Conservation (phyloP, 2,797 vertebrate species). For the Bradypus variegatus region DNA sequence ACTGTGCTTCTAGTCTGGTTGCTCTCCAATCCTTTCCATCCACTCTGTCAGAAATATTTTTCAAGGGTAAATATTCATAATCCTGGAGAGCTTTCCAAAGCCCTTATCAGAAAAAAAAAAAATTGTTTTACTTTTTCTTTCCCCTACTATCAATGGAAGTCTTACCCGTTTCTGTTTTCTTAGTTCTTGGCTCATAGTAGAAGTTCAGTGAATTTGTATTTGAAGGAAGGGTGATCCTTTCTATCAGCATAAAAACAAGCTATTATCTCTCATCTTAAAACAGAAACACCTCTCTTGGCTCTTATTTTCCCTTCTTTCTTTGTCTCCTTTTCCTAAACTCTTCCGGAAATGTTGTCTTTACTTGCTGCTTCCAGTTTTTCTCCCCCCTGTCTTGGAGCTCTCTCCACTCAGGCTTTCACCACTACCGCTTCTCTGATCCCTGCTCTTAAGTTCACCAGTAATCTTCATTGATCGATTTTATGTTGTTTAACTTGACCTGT, state of each 20-base stretch:
- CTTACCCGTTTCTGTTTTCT: not conserved
- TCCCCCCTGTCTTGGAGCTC: not conserved
- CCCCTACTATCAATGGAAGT: not conserved
- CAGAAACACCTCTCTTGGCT: too few species aligned
- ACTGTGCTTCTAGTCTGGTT: not conserved
- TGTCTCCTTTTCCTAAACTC: not conserved
- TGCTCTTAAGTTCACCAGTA: not conserved
- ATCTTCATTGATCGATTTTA: not conserved
- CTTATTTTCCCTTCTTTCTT: not conserved
- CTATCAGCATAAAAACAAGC: not conserved
- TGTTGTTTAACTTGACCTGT: not conserved
- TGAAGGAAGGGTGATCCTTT: not conserved
- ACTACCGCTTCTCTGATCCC: not conserved
- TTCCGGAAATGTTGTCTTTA: not conserved
- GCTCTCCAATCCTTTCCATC: not conserved
- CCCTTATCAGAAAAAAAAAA: not conserved
- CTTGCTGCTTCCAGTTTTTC: not conserved
- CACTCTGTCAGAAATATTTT: constrained; percentile 1
- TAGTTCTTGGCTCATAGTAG: not conserved
- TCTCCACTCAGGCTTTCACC: not conserved
- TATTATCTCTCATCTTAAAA: not conserved
- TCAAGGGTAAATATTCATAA: not conserved
- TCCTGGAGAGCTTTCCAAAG: not conserved
- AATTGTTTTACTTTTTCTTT: not conserved
- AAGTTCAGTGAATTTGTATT: not conserved